phyloP scores from a whole-genome alignment of 2,797 vertebrate species.

The Megaceryle alcyon region DNA sequence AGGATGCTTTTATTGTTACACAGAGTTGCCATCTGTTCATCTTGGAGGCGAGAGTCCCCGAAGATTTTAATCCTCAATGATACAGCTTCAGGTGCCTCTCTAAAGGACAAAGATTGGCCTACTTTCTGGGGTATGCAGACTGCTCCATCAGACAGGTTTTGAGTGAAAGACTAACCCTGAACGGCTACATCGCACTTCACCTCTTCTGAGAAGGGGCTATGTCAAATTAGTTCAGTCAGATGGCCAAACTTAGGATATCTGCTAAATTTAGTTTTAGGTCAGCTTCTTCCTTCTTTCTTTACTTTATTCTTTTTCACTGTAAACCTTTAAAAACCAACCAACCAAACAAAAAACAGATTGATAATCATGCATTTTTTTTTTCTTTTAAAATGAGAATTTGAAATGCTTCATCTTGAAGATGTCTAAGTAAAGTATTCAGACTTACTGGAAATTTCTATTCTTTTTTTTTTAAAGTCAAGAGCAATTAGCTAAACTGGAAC shows the following conservation, averaged over 20 bases:
- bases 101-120: background rate
- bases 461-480: background rate
- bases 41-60: background rate
- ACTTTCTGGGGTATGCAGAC: background rate
- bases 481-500: background rate
- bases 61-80: slow-evolving; percentile 12
- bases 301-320: background rate
- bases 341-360: background rate
- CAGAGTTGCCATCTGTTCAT: slow-evolving; percentile 1
- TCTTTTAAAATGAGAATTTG: background rate
- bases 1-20: background rate
- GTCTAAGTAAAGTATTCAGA: background rate
- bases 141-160: slow-evolving; percentile 1
- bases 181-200: background rate
- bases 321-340: background rate
- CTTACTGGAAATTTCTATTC: background rate
- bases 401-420: background rate
- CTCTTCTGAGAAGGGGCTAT: background rate
- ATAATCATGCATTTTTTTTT: background rate
- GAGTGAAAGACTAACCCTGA: background rate
- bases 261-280: background rate
- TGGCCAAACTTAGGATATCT: slow-evolving; percentile 15
- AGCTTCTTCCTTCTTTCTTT: background rate
- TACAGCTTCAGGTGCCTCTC: slow-evolving; percentile 14
- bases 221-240: background rate